Evolutionary conservation across 2,797 vertebrate genomes (phyloP), one percentile per base, ranked within the genome.

Genomic region (Pelodytes ibericus): DNA sequence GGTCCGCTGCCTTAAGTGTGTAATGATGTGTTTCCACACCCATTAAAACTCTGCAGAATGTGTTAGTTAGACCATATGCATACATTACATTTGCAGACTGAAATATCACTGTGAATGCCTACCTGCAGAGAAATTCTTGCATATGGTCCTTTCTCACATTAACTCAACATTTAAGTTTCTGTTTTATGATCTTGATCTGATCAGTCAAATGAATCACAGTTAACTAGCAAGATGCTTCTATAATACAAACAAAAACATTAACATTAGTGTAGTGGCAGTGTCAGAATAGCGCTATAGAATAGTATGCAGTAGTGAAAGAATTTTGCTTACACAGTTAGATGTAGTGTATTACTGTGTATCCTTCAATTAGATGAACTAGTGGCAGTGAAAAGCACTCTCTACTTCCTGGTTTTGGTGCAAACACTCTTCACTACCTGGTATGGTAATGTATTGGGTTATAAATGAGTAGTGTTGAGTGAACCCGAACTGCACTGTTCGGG

Each of bases 1-100:
- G 64, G 70, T 69, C 71, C 71, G 41, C 51, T 73, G 76, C 71
- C 63, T 79, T 68, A 73, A 79, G 71, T 79, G 76, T 73, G 76
- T 79, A 73, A 79, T 79, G 76, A 79, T 79, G 76, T 79, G 70
- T 73, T 79, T 79, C 76, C 71, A 62, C 58, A 79, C 63, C 71
- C 76, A 79, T 79, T 79, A 79, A 62, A 26, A 61, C 76, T 44
- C 76, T 62, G 58, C 47, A 27, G 61, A 78, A 79, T 68, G 70
- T 62, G 64, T 78, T 78, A 56, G 69, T 63, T 69, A 51, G 67
- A 68, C 71, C 62, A 62, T 79, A 79, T 73, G 63, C 76, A 62
- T 73, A 41, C 72, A 73, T 79, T 79, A 13, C 71, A 27, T 61
- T 53, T 62, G 7, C 64, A 73, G 26, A 44, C 56, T 79, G 63